Base-by-base conservation (phyloP, 2,113 vertebrate species). In the Gambusia affinis region DNA sequence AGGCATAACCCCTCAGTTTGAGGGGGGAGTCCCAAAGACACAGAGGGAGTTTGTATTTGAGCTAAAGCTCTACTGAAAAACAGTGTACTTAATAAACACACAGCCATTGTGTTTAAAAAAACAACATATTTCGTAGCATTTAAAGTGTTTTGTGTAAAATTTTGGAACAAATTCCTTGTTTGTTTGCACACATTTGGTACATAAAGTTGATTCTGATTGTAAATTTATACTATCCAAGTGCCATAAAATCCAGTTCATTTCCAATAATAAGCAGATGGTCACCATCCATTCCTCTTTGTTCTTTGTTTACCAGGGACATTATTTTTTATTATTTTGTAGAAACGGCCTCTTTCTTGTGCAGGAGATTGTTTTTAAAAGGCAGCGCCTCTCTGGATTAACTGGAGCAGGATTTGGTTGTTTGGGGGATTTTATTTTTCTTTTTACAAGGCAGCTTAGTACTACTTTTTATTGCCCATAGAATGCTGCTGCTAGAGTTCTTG, bases 21-120 rank as follows among this genome's bases (percentile, higher is more conserved):
- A 76, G 69, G 85, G 79, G 19, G 77, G 75, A 82, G 67, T 90
- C 75, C 80, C 80, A 51, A 60, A 84, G 78, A 76, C 79, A 73
- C 87, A 80, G 68, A 57, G 61, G 85, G 82, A 89, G 80, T 74
- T 86, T 85, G 81, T 80, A 81, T 90, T 89, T 90, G 87, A 91
- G 88, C 87, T 83, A 73, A 78, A 47, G 17, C 44, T 83, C 81
- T 78, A 76, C 51, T 81, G 85, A 86, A 87, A 89, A 91, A 88
- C 86, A 86, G 73, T 77, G 83, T 86, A 6, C 1, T 19, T 47
- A 19, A 88, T 81, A 89, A 85, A 51, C 22, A 65, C 61, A 75
- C 70, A 88, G 75, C 76, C 60, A 66, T 51, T 78, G 66, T 71
- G 75, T 86, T 84, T 66, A 29, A 42, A 77, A 27, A 57, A 64